Evolutionary conservation across 2,113 vertebrate species (phyloP), one percentile per base, ranked within the genome.

Genomic region (Mionectes macconnelli): DNA sequence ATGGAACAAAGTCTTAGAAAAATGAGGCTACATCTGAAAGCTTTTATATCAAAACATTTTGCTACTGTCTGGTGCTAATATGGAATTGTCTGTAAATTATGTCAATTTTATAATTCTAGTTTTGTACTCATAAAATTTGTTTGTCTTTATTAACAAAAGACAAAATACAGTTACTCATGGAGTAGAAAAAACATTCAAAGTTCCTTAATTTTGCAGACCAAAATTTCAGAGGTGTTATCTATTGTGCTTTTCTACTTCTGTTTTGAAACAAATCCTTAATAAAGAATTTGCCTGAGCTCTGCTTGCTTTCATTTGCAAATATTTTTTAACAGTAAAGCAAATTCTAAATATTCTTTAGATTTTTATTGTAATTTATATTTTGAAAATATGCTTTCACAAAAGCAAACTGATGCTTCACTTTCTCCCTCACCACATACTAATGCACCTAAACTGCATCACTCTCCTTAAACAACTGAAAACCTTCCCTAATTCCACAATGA

Each of bases 211-310:
- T 56, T 91, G 52, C 94, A 94, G 93, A 96, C 88, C 84, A 96
- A 97, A 67, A 70, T 94, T 97, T 97, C 92, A 93, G 79, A 94
- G 22, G 44, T 77, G 42, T 82, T 96, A 89, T 93, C 89, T 90
- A 87, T 90, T 72, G 83, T 73, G 60, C 95, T 90, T 97, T 97
- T 98, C 92, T 98, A 97, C 87, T 96, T 98, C 92, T 98, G 87
- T 97, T 97, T 96, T 94, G 90, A 97, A 98, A 97, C 53, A 96
- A 97, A 90, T 98, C 97, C 89, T 97, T 94, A 99, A 98, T 98
- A 99, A 99, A 98, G 83, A 96, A 96, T 91, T 96, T 96, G 94
- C 96, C 96, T 97, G 68, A 98, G 97, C 90, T 92, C 73, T 89
- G 27, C 25, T 93, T 96, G 28, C 17, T 96, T 93, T 67, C n/a